Percentiles rank a stretch among this genome's conserved stretches.
These are phyloP conservation scores for Rhingia rostrata DNA, from an alignment of 2,888 invertebrate species.

Conservation along the genomic window DNA sequence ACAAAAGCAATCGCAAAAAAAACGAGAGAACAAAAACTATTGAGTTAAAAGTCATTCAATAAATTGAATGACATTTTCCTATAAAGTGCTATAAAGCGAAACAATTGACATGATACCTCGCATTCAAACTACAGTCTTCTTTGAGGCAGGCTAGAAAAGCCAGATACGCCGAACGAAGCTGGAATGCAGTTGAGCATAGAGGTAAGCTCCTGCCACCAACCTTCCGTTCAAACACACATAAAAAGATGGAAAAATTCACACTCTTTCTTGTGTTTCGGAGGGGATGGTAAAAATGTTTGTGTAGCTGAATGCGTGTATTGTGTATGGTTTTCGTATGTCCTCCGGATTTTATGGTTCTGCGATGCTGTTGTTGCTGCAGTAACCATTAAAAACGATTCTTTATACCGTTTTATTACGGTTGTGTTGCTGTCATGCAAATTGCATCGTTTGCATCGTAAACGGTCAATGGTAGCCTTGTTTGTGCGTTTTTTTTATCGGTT, in stretches of 20 bases:
- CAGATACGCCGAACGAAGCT: constrained; percentile 6
- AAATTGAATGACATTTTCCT: constrained; percentile 70
- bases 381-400: constrained; percentile 72
- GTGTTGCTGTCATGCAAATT: constrained; percentile 73
- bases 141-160: constrained; percentile 2
- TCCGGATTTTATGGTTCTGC: constrained; percentile 61
- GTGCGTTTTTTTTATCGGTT: constrained; percentile 43
- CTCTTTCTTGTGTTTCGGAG: not conserved
- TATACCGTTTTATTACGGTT: constrained; percentile 68
- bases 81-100: constrained; percentile 66
- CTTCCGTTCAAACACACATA: constrained; percentile 38
- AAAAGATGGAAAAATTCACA: constrained; percentile 50
- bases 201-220: constrained; percentile 33
- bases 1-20: constrained; percentile 13
- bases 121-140: constrained; percentile 17
- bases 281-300: constrained; percentile 7
- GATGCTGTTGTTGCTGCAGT: constrained; percentile 59
- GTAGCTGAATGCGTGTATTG: constrained; percentile 47
- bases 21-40: constrained; percentile 24
- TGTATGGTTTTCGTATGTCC: constrained; percentile 58
- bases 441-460: constrained; percentile 74
- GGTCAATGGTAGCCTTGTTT: constrained; percentile 71
- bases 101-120: constrained; percentile 54
- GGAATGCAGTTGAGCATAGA: constrained; percentile 43
- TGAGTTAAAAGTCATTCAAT: constrained; percentile 62